Evolutionary conservation across 2,113 vertebrate species (phyloP).

Genomic region (Brachyistius frenatus): DNA sequence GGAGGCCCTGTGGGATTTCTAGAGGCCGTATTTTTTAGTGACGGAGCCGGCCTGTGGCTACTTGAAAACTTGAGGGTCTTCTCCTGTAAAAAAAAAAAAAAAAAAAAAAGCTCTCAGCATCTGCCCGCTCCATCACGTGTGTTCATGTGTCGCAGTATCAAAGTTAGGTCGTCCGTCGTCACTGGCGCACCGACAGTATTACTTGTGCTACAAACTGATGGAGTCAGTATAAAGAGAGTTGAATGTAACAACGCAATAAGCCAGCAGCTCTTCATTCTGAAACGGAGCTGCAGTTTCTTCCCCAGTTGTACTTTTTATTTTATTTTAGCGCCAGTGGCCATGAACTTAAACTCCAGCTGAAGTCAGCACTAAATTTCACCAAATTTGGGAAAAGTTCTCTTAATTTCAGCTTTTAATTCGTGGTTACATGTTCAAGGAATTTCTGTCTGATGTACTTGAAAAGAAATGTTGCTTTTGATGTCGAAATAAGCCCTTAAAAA

Average conservation of each 20-base stretch:
- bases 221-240: slow-evolving; percentile 48
- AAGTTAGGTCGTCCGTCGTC: neutral
- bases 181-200: slow-evolving; percentile 56
- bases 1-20: slow-evolving; percentile 41
- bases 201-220: slow-evolving; percentile 46
- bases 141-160: slow-evolving; percentile 39
- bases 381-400: slow-evolving; percentile 6
- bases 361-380: slow-evolving; percentile 35
- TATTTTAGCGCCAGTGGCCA: neutral
- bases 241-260: slow-evolving; percentile 69
- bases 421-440: slow-evolving; percentile 38
- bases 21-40: slow-evolving; percentile 24
- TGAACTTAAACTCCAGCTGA: slow-evolving; percentile 40
- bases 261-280: slow-evolving; percentile 38
- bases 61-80: slow-evolving; percentile 46
- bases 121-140: slow-evolving; percentile 41
- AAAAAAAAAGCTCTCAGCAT: slow-evolving; percentile 30
- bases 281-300: slow-evolving; percentile 23
- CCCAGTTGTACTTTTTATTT: slow-evolving; percentile 28
- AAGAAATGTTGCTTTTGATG: slow-evolving; percentile 32
- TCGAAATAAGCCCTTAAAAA: slow-evolving; percentile 65
- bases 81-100: slow-evolving; percentile 30
- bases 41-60: slow-evolving; percentile 54
- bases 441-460: slow-evolving; percentile 72
- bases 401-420: slow-evolving; percentile 40